A percentile compares a stretch with the other conserved stretches of the same genome.
Conservation (phyloP, 2,797 vertebrate species). For the Arnoldichthys spilopterus region DNA sequence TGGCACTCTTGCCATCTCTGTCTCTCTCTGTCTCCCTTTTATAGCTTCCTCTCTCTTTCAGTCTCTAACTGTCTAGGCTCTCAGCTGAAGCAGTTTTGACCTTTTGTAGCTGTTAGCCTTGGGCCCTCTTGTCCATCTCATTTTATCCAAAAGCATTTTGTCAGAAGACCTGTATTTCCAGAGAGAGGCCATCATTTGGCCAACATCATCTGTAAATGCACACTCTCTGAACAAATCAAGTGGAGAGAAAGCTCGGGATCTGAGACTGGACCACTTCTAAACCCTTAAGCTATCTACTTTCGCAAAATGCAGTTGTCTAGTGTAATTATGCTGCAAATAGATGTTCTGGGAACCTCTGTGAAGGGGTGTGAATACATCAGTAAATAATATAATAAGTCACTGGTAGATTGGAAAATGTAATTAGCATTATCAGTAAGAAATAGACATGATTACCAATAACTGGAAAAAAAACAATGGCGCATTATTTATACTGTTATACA, state of each 20-base stretch:
- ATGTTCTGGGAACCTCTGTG: neutral
- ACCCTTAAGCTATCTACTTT: neutral
- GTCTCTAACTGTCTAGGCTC: slow-evolving; percentile 56
- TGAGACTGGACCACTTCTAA: neutral
- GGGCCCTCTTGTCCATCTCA: slow-evolving; percentile 55
- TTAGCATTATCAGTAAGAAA: neutral
- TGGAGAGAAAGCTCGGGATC: neutral
- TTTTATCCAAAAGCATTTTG: slow-evolving; percentile 59
- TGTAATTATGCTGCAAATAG: neutral
- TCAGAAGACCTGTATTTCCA: slow-evolving; percentile 64
- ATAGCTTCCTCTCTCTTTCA: slow-evolving; percentile 11
- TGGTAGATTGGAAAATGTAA: neutral
- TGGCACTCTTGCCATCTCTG: slow-evolving; percentile 21
- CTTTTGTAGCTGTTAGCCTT: slow-evolving; percentile 67
- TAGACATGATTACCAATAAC: neutral
- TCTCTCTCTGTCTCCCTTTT: slow-evolving; percentile 42
- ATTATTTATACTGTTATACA: too few species aligned
- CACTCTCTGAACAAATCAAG: neutral
- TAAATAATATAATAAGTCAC: neutral
- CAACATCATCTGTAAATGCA: slow-evolving; percentile 39
- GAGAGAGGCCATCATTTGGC: slow-evolving; percentile 36
- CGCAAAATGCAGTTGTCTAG: neutral
- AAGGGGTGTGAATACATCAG: neutral
- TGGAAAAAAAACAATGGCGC: neutral
- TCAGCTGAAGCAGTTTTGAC: slow-evolving; percentile 66